Evolutionary conservation across 2,888 invertebrate species (phyloP), one percentile per base, ranked within the genome.

Genomic region (Mesorhabditis sp.): DNA sequence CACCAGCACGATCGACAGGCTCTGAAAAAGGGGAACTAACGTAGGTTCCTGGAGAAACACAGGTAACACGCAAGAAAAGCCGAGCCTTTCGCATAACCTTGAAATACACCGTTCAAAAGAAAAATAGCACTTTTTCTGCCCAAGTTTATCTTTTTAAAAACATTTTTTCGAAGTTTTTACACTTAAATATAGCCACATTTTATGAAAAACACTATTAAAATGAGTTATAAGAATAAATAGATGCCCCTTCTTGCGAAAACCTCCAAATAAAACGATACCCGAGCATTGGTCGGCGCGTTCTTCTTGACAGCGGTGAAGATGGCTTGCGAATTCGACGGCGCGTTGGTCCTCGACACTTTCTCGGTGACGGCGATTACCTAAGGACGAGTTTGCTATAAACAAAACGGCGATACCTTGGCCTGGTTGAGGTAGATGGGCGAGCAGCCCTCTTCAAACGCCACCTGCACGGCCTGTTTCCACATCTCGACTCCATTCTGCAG

Each of bases 381-480:
- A 45, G 68, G 67, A 10, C 44, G 58, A 64, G 64, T 10, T 43
- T 44, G 4, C 28, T n/a, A 72, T 42, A 42, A n/a, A 10, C 42
- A 13, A 6, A 41, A 15, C 4, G 10, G 13, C n/a, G 5, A 45
- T 50, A 77, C 77, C 71, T 80, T 76, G 10, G 81, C 83, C 15
- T 78, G 68, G 68, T 83, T 75, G 65, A 79, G 71, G 62, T 78
- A 76, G 5, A 83, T 70, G n/a, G 82, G 78, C 50, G 82, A 62
- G 7, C 74, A 72, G 42, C 77, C 75, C 5, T 69, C 62, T 28
- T 58, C 63, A 4, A 69, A 5, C 43, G 72, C 75, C 43, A 77
- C 28, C 28, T 28, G 28, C 28, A 28, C 28, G 28, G 28, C 28
- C 28, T 28, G 28, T 28, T 28, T 28, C 28, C 28, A 28, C 28